Base-by-base conservation (phyloP, 2,113 vertebrate species). In the Balaenoptera acutorostrata region DNA sequence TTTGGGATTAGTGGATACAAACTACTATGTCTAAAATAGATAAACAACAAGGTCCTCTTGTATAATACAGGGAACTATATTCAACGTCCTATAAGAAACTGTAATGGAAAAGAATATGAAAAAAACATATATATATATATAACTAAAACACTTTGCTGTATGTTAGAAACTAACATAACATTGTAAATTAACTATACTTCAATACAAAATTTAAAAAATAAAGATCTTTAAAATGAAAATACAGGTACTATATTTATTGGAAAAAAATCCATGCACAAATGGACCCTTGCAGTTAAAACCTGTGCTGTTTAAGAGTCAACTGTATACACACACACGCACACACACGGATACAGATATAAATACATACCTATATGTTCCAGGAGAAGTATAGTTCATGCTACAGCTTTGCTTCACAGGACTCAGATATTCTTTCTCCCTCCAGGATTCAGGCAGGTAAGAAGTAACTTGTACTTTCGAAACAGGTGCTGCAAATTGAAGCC, bases 291-390 rank as follows among this genome's bases (percentile, higher is more conserved):
- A 77, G 31, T 78, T 78, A 20, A 55, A 78, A n/a, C 33, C 75
- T 3, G 33, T 55, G 75, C 46, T 78, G 52, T 78, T n/a, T 78
- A 63, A 63, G 75, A 55, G 75, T 14, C 31, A 78, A 14, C 46
- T 78, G 31, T n/a, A n/a, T 6, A 4, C 0, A 15, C 1, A 2
- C 14, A 17, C 14, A 33, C 64, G n/a, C 31, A 33, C 14, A 17
- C 29, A n/a, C 18, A 36, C 11, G 41, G 7, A 72, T n/a, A 75
- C 44, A 77, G 5, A 29, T n/a, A 77, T 10, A 78, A 52, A 68
- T 31, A 83, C 17, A 69, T 5, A 41, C 5, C 90, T 36, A 59
- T 1, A 61, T 46, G 6, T 15, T 61, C 68, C 21, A 66, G 49
- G 52, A 83, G 39, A 81, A 68, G 29, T 20, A 59, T 0, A 46